Evolutionary conservation across 2,888 invertebrate genomes (phyloP), one percentile per base, ranked within the genome.

Genomic region (Terebella lapidaria): DNA sequence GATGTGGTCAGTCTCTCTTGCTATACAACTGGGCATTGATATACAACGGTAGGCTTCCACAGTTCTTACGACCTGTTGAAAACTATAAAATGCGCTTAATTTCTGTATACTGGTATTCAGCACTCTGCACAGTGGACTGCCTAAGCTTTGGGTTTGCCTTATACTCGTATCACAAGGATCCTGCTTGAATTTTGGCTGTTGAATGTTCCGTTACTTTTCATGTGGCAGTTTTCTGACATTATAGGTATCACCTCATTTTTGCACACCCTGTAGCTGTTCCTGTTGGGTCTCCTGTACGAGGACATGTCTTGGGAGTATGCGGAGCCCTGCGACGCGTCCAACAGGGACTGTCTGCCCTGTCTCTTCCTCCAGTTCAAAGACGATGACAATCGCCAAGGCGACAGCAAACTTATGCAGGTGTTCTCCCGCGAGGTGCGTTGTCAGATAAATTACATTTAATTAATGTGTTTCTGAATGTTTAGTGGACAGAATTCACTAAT

Each of bases 241-340:
- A n/a, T n/a, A n/a, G n/a, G n/a, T n/a, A n/a, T n/a, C n/a, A n/a
- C n/a, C n/a, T n/a, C n/a, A n/a, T n/a, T n/a, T n/a, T n/a, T n/a
- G n/a, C n/a, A n/a, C n/a, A n/a, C n/a, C n/a, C n/a, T n/a, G n/a
- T 64, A 77, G 75, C 71, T 69, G 26, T 71, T 76, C 27, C 60
- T 78, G 54, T 62, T 78, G 56, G 73, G 93, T 26, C 84, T 94
- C 54, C 86, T 89, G 52, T 94, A 91, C 74, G 91, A 92, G 73
- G 91, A 94, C 74, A 82, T 95, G 67, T 92, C 91, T 20, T 95
- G 94, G 93, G 93, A 94, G 79, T 90, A 90, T 79, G 92, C 92
- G 0, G 87, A 92, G 73, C 89, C 91, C 0, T 90, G 90, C 0
- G 90, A 91, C 77, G 83, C 90, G 0, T 89, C 91, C 76, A 84